Evolutionary conservation across 2,797 vertebrate genomes (phyloP), one percentile per base, ranked within the genome.

Genomic region (Echeneis naucrates): DNA sequence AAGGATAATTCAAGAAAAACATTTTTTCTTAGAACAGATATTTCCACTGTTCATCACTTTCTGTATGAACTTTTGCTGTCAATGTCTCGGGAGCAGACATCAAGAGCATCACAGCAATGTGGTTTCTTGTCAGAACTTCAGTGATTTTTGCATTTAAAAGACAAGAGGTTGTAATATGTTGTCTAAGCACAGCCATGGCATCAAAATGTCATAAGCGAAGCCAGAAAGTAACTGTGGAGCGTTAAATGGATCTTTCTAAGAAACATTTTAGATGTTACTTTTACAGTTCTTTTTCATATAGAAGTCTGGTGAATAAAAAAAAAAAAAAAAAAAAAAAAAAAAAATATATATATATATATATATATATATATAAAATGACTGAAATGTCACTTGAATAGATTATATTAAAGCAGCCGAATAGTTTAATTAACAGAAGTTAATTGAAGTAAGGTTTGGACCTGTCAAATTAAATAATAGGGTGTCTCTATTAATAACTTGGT

Each of bases 401-500:
- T 77, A n/a, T n/a, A n/a, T n/a, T n/a, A n/a, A n/a, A n/a, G n/a
- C n/a, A n/a, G n/a, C n/a, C n/a, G 33, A 62, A 73, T 62, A 55
- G 26, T 69, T 70, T 77, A 72, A 84, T 76, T 74, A 79, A 52
- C 27, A 2, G 68, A 4, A 55, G 55, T 60, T 81, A 79, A 85
- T 68, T 82, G 51, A 76, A 60, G 33, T 67, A 17, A 55, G 61
- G 30, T 59, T 76, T 50, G 65, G 52, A 81, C 12, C 59, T 76
- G 82, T 32, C 79, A 74, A 53, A 75, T 67, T 17, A 82, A 86
- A 81, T 76, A 77, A 85, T 68, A 48, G 10, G 8, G 54, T 63
- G 51, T 51, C 54, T 62, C 76, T 76, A 80, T 69, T 80, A 75
- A 81, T 70, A 80, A 54, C 62, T 60, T 1, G 12, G 26, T 53